Conservation (phyloP, 30 jellyfish, hydroid and myxozoan genomes). For the Aurelia aurita complex sp. Pacific region DNA sequence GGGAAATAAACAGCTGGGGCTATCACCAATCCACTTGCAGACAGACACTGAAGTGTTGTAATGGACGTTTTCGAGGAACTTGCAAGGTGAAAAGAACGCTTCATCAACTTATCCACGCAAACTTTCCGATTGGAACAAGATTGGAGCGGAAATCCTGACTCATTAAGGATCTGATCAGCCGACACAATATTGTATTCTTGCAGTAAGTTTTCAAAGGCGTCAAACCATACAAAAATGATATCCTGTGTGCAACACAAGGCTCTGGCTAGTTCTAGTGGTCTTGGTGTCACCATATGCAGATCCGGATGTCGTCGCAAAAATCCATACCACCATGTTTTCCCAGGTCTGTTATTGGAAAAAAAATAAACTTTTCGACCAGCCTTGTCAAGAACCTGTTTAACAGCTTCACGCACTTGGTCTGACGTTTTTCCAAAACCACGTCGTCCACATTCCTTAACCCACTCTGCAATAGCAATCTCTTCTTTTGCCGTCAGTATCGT, state of each 20-base stretch:
- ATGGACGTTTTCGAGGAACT: no score
- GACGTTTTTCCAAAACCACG: constrained; percentile 39
- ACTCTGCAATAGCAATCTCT: constrained; percentile 20
- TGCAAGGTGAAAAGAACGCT: no score
- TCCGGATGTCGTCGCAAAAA: background rate
- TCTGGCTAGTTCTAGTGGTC: background rate
- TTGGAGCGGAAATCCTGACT: no score
- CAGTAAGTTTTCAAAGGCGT: no score
- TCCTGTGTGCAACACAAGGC: no score
- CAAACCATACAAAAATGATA: no score
- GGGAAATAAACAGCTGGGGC: background rate
- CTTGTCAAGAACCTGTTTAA: constrained; percentile 21
- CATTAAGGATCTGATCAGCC: no score
- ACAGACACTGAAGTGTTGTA: no score
- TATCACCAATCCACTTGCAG: background rate
- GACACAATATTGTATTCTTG: no score
- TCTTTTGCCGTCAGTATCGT: constrained; percentile 17
- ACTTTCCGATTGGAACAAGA: no score
- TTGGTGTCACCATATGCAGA: no score
- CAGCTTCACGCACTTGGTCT: constrained; percentile 27
- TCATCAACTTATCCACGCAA: no score
- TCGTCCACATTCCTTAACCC: constrained; percentile 33
- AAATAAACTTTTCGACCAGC: constrained; percentile 30
- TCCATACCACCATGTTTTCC: constrained; percentile 38
- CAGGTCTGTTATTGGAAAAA: constrained; percentile 23